Evolutionary conservation across 2,113 vertebrate species (phyloP), one percentile per base, ranked within the genome.

Genomic region (Chaenogobius annularis): DNA sequence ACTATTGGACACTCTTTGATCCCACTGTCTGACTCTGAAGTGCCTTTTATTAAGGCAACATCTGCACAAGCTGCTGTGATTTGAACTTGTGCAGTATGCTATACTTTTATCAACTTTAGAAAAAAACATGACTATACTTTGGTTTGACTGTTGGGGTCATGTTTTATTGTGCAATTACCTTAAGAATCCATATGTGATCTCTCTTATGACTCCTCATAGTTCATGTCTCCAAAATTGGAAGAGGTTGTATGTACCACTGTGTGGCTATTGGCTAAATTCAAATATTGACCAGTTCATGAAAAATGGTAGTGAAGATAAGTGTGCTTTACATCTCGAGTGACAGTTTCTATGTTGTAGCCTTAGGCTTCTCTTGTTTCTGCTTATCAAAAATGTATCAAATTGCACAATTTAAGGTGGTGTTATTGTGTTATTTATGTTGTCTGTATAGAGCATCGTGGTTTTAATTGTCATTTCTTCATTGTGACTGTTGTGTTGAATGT

Each of bases 31-130:
- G 10, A 15, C 66, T 61, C 66, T 54, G 46, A 77, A 82, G 83
- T 85, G 88, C 77, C 82, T 86, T 35, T 89, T 75, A 14, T 79
- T 23, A 83, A 82, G 88, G 83, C 80, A 74, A 72, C 66, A 12
- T 74, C 65, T 47, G 63, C 75, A 72, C 17, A 50, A 54, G 52
- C 17, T 69, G 61, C 43, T 65, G 31, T 65, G 20, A 72, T 72
- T 50, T 71, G 48, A 66, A 55, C 66, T 77, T 64, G 75, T 59
- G 75, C 70, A 62, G 59, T 20, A 71, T 70, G 23, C 13, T 70
- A 43, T 31, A 31, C 26, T 31, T 31, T 31, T 31, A 31, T 31
- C 26, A 31, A 31, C 26, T 50, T 4, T 44, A 35, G 62, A 22
- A 69, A 9, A 44, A n/a, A 61, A 22, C 35, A 44, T 37, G 44